phyloP scores from a whole-genome alignment of 2,113 vertebrate species.

The Neogale vison region DNA sequence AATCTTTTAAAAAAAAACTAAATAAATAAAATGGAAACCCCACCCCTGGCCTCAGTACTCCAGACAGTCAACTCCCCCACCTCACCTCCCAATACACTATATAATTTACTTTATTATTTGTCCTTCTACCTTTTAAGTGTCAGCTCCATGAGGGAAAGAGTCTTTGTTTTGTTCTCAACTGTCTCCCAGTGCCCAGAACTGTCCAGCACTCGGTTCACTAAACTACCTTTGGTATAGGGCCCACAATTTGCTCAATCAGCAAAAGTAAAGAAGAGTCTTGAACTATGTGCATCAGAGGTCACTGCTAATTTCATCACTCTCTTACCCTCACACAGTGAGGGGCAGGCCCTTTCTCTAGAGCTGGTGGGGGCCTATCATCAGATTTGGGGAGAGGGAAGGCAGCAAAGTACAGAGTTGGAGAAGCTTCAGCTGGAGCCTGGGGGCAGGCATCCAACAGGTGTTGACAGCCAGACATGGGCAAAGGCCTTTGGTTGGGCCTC shows the following conservation, averaged over 20 bases:
- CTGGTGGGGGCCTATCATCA: neutral
- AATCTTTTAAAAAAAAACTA: too few species aligned
- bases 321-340: too few species aligned
- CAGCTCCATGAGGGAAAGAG: neutral
- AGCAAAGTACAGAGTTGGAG: neutral
- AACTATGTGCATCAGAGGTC: neutral
- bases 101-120: neutral
- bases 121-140: neutral
- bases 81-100: neutral
- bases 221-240: neutral
- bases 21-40: neutral
- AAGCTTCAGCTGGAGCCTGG: neutral
- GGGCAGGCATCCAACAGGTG: neutral
- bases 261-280: neutral
- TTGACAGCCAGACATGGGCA: neutral
- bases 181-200: neutral
- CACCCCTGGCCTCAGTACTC: neutral
- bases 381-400: neutral
- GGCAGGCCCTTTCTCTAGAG: neutral
- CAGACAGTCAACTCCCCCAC: neutral
- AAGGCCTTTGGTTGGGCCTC: neutral
- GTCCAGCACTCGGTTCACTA: neutral
- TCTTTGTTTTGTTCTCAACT: neutral
- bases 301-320: neutral
- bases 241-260: neutral